A percentile compares a stretch with the other conserved stretches of the same genome.
Evolutionary conservation across 2,888 invertebrate species (phyloP).

Genomic region (Chelonus formosanus): DNA sequence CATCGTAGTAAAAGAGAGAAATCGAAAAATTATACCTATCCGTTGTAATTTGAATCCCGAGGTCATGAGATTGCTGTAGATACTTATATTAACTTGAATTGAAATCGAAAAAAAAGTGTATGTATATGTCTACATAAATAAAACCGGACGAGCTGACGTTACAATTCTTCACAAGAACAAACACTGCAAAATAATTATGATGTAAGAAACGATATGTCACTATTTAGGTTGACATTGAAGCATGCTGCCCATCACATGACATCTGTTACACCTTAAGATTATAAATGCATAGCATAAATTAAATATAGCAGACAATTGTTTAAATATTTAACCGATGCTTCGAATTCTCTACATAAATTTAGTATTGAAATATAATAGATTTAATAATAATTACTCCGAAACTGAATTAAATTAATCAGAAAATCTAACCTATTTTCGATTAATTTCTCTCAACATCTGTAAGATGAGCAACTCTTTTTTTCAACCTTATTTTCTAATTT

Average conservation of each 20-base stretch:
- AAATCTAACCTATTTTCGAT: no score
- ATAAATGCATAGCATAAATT: slow-evolving; percentile 2
- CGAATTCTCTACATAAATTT: no score
- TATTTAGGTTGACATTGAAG: slow-evolving; percentile 24
- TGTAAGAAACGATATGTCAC: slow-evolving; percentile 31
- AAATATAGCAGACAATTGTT: neutral
- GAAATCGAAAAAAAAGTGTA: neutral
- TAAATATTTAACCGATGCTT: no score
- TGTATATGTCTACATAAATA: slow-evolving; percentile 4
- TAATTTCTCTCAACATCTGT: no score
- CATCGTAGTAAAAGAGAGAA: no score
- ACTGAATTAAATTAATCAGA: no score
- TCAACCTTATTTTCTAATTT: no score
- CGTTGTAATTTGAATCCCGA: slow-evolving; percentile 22
- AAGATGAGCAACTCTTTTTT: no score
- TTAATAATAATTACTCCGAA: no score
- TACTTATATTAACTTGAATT: slow-evolving; percentile 7
- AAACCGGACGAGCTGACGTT: slow-evolving; percentile 21
- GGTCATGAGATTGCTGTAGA: slow-evolving; percentile 3
- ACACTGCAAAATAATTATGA: slow-evolving; percentile 31
- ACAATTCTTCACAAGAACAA: slow-evolving; percentile 23
- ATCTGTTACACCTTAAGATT: slow-evolving; percentile 20
- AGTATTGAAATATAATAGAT: no score
- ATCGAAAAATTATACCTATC: neutral
- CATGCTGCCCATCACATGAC: slow-evolving; percentile 12